Evolutionary conservation across 2,888 invertebrate species (phyloP).

Genomic region (Calliopum simillimum): DNA sequence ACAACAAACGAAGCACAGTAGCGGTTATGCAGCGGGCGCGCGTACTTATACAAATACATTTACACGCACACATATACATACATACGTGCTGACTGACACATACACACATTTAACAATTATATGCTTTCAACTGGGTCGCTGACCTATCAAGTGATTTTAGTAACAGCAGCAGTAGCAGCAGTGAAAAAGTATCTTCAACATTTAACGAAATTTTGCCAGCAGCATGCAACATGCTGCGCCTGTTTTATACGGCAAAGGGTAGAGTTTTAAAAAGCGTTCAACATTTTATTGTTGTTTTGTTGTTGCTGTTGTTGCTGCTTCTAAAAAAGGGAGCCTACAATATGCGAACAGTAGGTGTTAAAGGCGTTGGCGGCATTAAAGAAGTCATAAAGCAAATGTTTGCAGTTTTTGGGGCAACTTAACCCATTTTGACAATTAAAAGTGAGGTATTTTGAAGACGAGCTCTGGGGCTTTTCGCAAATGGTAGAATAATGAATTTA

Average conservation of each 20-base stretch:
- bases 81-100: too few relatives aligned
- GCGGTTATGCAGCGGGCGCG: conserved; percentile 29
- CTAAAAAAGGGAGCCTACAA: background rate
- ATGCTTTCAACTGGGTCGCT: conserved; percentile 60
- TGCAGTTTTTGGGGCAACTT: too few relatives aligned
- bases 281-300: conserved; percentile 10
- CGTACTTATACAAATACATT: background rate
- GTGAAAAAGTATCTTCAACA: conserved; percentile 16
- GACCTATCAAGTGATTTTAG: conserved; percentile 64
- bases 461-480: too few relatives aligned
- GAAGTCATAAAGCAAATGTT: too few relatives aligned
- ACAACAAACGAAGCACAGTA: conserved; percentile 26
- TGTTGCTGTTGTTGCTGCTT: conserved; percentile 23
- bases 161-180: conserved; percentile 40
- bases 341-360: too few relatives aligned
- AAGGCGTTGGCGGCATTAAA: too few relatives aligned
- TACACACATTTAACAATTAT: conserved; percentile 47
- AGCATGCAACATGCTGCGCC: conserved; percentile 21
- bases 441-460: too few relatives aligned
- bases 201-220: conserved; percentile 40
- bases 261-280: conserved; percentile 33
- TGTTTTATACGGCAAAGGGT: conserved; percentile 25
- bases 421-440: too few relatives aligned
- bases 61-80: conserved; percentile 21
- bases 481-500: too few relatives aligned